A percentile compares a stretch with the other conserved stretches of the same genome.
These are phyloP conservation scores for Pseudomyrmex sp. DNA, from an alignment of 1,140 invertebrate species.

Conservation along the genomic window DNA sequence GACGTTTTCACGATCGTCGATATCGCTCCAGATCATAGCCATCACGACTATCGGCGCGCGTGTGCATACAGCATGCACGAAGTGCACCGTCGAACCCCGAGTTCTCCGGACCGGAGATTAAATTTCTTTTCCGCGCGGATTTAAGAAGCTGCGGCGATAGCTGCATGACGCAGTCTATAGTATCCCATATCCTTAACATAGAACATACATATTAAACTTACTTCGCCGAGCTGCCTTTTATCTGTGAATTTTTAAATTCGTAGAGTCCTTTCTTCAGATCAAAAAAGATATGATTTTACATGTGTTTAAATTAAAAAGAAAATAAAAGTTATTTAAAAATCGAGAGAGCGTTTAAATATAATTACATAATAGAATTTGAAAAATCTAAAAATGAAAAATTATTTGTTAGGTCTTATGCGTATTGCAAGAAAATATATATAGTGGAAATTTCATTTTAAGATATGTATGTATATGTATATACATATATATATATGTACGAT, in stretches of 20 bases:
- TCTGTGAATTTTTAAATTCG: background rate
- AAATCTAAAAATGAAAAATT: background rate
- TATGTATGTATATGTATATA: no score
- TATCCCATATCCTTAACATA: background rate
- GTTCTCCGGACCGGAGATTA: slow-evolving; percentile 28
- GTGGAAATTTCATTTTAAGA: background rate
- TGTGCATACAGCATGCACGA: background rate
- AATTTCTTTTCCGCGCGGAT: slow-evolving; percentile 11
- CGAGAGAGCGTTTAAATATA: background rate
- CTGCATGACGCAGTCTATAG: background rate
- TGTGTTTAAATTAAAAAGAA: background rate
- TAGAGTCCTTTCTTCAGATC: background rate
- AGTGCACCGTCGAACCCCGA: background rate
- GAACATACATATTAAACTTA: background rate
- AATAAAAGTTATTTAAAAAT: background rate
- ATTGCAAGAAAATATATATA: background rate
- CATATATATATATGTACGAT: background rate
- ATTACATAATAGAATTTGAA: background rate
- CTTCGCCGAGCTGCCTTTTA: background rate
- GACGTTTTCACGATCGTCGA: slow-evolving; percentile 3
- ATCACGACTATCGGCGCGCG: background rate
- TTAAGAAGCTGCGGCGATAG: background rate
- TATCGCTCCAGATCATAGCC: background rate
- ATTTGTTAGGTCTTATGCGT: background rate
- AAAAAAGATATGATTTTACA: background rate